These are phyloP conservation scores for Lepidochrysops patricia DNA, from an alignment of 2,888 invertebrate genomes.

Conservation along the genomic window DNA sequence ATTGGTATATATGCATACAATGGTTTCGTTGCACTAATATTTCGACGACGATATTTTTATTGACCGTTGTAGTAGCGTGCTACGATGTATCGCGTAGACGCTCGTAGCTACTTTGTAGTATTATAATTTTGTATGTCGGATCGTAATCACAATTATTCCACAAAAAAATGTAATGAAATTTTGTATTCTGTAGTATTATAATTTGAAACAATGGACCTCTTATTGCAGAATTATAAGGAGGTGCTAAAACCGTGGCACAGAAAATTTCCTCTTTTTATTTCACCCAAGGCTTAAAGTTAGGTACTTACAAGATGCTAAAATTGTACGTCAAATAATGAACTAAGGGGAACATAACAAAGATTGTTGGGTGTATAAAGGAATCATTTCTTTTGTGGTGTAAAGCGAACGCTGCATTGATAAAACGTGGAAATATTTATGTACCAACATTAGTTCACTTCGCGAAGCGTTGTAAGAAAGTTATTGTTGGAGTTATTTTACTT, in stretches of 20 bases:
- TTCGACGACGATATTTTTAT: no score
- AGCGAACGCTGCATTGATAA: constrained; percentile 1
- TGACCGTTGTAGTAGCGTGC: no score
- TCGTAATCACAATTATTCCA: not conserved
- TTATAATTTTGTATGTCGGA: no score
- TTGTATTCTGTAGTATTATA: not conserved
- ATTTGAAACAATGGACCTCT: not conserved
- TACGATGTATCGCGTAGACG: not conserved
- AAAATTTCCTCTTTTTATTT: not conserved
- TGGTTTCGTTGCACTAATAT: no score
- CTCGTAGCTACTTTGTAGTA: not conserved
- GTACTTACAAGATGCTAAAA: not conserved
- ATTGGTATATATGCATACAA: no score
- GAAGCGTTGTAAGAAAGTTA: not conserved
- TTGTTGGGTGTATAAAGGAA: not conserved
- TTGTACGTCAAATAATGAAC: not conserved
- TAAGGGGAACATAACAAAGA: not conserved
- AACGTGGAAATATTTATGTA: constrained; percentile 3
- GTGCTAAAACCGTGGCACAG: not conserved
- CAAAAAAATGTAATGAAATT: not conserved
- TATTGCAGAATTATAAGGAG: not conserved
- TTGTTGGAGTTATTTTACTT: not conserved
- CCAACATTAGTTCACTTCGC: not conserved
- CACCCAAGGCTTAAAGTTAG: not conserved
- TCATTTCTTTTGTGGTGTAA: constrained; percentile 1